Evolutionary conservation across 2,113 vertebrate genomes (phyloP), one percentile per base, ranked within the genome.

Genomic region (Xiphophorus maculatus): DNA sequence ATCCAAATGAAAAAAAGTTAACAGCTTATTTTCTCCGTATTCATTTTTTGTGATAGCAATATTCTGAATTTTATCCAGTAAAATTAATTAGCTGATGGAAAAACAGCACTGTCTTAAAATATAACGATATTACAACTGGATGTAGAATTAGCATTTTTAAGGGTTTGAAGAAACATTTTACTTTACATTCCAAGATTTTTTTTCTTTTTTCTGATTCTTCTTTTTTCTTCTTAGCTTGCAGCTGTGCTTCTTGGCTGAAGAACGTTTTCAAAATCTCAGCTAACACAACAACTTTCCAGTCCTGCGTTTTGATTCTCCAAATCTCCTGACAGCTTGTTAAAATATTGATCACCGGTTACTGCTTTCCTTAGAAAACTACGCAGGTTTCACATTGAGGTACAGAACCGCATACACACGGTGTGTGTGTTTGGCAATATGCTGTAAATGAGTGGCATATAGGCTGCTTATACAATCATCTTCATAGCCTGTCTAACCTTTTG

Each of bases 401-500:
- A 54, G 51, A 81, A 79, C 84, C 30, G 77, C 76, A 75, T 76
- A 32, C 32, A 58, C 12, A 67, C 68, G 65, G 64, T 85, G 72
- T 22, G 72, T 22, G 81, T 48, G 73, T 73, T 48, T 74, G 61
- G 61, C 48, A n/a, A 2, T 25, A 25, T 19, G 6, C 22, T 22
- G 25, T 54, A 54, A 54, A 54, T 40, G 74, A 62, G 62, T 25
- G 67, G 5, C 51, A 58, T 51, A 79, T 54, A 71, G 27, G 71
- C 66, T 84, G 72, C 87, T 90, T 89, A 87, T 83, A 84, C 88
- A 88, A 78, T 71, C 69, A 48, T 85, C 76, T 78, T 89, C 80
- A 80, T 82, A 85, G 91, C 86, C 85, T 93, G 91, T 87, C 85
- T 91, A 88, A 82, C 89, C 79, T 67, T 77, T 86, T 90, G 86